phyloP scores from a whole-genome alignment of 2,113 vertebrate genomes.

The Rhinopomastus cyanomelas region DNA sequence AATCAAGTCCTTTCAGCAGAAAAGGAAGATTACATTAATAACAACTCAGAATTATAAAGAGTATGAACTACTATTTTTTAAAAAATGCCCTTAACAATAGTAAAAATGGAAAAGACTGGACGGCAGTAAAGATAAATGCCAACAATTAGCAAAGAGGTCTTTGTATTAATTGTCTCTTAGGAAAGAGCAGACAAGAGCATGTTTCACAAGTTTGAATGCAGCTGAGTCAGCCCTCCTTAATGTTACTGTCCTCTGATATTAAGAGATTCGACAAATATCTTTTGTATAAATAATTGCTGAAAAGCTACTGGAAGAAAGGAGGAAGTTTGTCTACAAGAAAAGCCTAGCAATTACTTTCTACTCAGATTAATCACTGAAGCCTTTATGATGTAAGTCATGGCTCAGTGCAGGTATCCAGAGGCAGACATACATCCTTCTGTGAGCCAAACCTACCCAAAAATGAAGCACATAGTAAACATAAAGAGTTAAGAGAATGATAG shows the following conservation, averaged over 20 bases:
- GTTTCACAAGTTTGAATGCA: not conserved
- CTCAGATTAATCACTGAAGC: conserved; percentile 9
- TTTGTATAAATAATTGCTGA: conserved; percentile 46
- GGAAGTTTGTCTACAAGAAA: conserved; percentile 30
- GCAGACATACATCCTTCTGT: accelerated
- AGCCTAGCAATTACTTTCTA: conserved; percentile 22
- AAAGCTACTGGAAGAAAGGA: conserved; percentile 33
- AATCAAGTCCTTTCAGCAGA: conserved; percentile 5
- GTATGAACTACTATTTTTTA: conserved; percentile 21
- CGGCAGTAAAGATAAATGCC: conserved; percentile 29
- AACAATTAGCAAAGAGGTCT: conserved; percentile 32
- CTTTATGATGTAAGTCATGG: not conserved
- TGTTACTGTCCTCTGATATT: conserved; percentile 27
- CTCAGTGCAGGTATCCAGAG: not conserved
- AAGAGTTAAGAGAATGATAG: not conserved
- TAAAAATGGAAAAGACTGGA: conserved; percentile 41
- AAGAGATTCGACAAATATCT: conserved; percentile 14
- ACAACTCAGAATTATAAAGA: conserved; percentile 28
- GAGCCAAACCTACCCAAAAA: not conserved
- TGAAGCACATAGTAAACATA: not conserved
- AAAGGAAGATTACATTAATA: conserved; percentile 44
- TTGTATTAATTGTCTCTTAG: conserved; percentile 1
- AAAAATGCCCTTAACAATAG: conserved; percentile 49
- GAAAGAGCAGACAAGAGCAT: not conserved
- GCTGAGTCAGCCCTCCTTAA: conserved; percentile 13